Percentiles rank a stretch among this genome's conserved stretches.
Conservation (phyloP, 2,797 vertebrate genomes). For the Sternotherus odoratus region DNA sequence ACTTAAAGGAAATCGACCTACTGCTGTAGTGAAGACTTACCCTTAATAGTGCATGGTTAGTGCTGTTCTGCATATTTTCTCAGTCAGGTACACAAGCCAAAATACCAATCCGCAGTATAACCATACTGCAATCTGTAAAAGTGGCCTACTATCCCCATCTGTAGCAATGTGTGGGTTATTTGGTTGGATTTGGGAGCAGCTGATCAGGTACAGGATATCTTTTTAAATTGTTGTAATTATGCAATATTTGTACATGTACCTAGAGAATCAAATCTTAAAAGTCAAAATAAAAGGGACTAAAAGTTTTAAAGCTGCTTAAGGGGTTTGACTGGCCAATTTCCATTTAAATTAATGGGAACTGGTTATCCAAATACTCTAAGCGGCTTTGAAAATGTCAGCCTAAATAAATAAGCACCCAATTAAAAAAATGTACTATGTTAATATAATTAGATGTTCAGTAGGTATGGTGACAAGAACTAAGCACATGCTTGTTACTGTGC, state of each 20-base stretch:
- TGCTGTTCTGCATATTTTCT: neutral
- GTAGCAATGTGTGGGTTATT: neutral
- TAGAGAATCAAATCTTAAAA: neutral
- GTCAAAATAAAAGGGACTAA: neutral
- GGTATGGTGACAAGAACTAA: neutral
- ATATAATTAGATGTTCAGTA: neutral
- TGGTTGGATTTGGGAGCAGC: neutral
- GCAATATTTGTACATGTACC: neutral
- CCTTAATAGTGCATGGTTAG: neutral
- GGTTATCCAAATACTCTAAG: neutral
- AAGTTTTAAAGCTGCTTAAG: neutral
- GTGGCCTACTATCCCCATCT: neutral
- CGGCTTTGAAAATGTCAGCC: neutral
- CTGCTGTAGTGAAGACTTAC: too few species aligned
- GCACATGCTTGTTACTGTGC: neutral
- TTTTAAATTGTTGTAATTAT: neutral
- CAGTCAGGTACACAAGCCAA: neutral
- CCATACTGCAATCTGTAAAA: neutral
- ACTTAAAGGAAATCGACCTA: too few species aligned
- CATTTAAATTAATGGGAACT: neutral
- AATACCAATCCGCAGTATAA: neutral
- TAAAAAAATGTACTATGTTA: neutral
- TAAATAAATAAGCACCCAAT: neutral
- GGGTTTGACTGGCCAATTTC: neutral
- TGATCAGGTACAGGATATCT: neutral